phyloP scores from a whole-genome alignment of 2,888 invertebrate species.

The Dynastes grantii region DNA sequence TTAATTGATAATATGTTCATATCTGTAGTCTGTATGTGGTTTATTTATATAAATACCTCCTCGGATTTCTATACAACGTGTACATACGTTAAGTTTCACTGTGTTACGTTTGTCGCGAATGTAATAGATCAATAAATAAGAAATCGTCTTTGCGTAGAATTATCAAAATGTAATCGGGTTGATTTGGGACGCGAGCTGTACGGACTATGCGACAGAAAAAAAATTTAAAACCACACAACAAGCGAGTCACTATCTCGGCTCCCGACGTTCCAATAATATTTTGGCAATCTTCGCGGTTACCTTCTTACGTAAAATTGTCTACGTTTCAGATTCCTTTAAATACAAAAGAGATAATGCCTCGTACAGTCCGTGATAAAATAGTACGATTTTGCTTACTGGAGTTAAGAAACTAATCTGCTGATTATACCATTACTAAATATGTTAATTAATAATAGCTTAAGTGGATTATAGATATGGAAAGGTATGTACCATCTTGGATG shows the following conservation, averaged over 20 bases:
- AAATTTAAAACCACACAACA: not conserved
- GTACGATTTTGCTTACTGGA: too few relatives aligned
- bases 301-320: constrained; percentile 19
- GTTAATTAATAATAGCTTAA: too few relatives aligned
- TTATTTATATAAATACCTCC: not conserved
- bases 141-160: too few relatives aligned
- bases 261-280: constrained; percentile 43
- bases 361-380: not conserved
- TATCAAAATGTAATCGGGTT: not conserved
- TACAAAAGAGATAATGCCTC: constrained; percentile 5
- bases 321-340: constrained; percentile 14
- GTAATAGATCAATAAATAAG: too few relatives aligned
- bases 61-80: too few relatives aligned
- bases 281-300: constrained; percentile 28
- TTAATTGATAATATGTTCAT: not conserved
- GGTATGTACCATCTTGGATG: too few relatives aligned
- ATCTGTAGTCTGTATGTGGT: not conserved
- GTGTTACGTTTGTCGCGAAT: too few relatives aligned
- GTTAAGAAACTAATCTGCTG: too few relatives aligned
- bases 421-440: too few relatives aligned
- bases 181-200: not conserved
- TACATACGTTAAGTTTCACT: too few relatives aligned
- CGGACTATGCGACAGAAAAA: not conserved
- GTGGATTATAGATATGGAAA: too few relatives aligned
- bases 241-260: not conserved